Conservation (phyloP, 2,888 invertebrate genomes). For the Glyphotaelius pellucidus region DNA sequence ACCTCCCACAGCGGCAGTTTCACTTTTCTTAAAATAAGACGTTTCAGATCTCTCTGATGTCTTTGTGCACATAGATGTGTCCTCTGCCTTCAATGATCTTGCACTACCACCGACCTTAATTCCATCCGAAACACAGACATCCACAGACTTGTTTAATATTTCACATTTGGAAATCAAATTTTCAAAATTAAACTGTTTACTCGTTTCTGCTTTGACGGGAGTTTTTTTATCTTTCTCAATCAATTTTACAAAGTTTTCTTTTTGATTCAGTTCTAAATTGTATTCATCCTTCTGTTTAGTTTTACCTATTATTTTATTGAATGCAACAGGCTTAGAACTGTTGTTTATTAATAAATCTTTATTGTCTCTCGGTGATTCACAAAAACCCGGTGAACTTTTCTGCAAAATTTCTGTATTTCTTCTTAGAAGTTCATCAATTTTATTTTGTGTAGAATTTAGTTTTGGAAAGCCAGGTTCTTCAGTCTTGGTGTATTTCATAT, state of each 20-base stretch:
- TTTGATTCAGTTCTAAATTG: slow-evolving; percentile 37
- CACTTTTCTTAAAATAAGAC: slow-evolving; percentile 75
- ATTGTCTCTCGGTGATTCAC: slow-evolving; percentile 31
- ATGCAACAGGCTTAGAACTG: background rate
- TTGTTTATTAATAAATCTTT: slow-evolving; percentile 24
- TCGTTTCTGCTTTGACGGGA: slow-evolving; percentile 23
- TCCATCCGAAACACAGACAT: slow-evolving; percentile 73
- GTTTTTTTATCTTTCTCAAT: background rate
- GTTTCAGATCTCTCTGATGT: slow-evolving; percentile 74
- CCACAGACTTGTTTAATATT: slow-evolving; percentile 74
- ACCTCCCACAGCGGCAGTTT: slow-evolving; percentile 67
- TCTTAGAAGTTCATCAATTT: slow-evolving; percentile 63
- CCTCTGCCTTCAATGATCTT: slow-evolving; percentile 62
- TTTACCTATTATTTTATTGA: slow-evolving; percentile 15
- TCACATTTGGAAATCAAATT: slow-evolving; percentile 76
- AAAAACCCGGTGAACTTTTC: slow-evolving; percentile 46
- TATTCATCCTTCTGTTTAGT: slow-evolving; percentile 10
- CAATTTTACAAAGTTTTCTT: slow-evolving; percentile 13
- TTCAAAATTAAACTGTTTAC: slow-evolving; percentile 77
- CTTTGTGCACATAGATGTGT: slow-evolving; percentile 47
- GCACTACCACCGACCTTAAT: background rate
- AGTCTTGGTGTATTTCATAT: background rate
- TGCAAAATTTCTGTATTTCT: slow-evolving; percentile 63
- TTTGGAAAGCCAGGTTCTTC: slow-evolving; percentile 31
- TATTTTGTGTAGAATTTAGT: slow-evolving; percentile 53